Base-by-base conservation (phyloP, 2,888 invertebrate species). In the Rotaria sp. region DNA sequence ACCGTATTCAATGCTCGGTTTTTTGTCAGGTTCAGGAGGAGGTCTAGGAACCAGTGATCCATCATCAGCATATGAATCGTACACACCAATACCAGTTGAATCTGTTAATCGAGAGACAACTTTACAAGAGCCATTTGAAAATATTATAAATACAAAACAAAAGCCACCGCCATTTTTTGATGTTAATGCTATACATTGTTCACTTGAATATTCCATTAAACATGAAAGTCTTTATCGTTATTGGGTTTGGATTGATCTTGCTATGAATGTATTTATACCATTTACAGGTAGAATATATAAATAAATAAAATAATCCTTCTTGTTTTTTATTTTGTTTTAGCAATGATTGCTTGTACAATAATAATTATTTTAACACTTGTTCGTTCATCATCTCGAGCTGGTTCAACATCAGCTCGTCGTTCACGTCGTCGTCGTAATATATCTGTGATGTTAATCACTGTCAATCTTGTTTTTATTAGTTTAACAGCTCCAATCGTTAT, bases 381-480 rank as follows among this genome's bases (percentile, higher is more conserved):
- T n/a, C 80, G 80, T 80, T 80, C 80, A 80, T 45, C 45, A 26
- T 45, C 41, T 13, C 24, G 45, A 26, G 24, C 80, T 26, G 80
- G 80, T 80, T 80, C 80, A n/a, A 80, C 80, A 45, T 80, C 80
- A n/a, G 80, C 80, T 15, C 41, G 80, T 80, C 80, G 80, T 80
- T 80, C 80, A 45, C 80, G 80, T 45, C 80, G 80, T 80, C 80
- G 80, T 45, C 80, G 85, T 26, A 86, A 59, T 84, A 85, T 86
- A 11, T 85, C 85, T 48, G 75, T 75, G 30, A 86, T 86, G 86
- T 52, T 86, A 57, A 85, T 84, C 24, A 80, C 86, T 57, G 85
- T 85, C 26, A 86, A 86, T 45, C 50, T 86, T 80, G 85, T 86
- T 30, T 86, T 86, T 85, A 86, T 86, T 52, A 86, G 86, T 84